Percentiles rank a stretch among this genome's conserved stretches.
Evolutionary conservation across 2,797 vertebrate species (phyloP).

Genomic region (Columba guinea): DNA sequence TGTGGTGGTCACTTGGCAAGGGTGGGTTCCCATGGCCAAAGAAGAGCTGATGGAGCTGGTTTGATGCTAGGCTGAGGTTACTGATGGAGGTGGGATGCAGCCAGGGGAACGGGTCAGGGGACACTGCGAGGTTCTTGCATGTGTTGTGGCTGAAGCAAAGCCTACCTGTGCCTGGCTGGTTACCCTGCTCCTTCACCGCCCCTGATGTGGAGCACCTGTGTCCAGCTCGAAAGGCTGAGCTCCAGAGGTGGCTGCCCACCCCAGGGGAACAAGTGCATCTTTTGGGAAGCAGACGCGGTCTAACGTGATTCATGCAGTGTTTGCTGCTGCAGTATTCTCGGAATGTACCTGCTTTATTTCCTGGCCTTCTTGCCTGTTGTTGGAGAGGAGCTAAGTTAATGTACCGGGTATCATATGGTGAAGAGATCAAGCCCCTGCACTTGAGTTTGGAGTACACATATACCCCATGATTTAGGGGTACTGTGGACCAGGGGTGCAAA

Average conservation of each 20-base stretch:
- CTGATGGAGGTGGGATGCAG: neutral
- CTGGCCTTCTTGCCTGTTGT: neutral
- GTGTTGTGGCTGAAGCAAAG: neutral
- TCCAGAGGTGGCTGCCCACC: neutral
- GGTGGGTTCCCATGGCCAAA: neutral
- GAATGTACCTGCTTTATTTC: constrained; percentile 65
- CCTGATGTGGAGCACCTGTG: neutral
- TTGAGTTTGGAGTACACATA: rapidly evolving
- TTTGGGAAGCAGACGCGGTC: neutral
- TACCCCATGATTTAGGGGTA: neutral
- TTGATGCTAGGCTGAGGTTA: neutral
- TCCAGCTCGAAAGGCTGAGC: neutral
- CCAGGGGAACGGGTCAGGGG: neutral
- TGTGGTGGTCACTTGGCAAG: neutral
- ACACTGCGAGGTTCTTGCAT: rapidly evolving
- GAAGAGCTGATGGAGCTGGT: neutral
- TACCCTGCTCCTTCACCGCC: neutral
- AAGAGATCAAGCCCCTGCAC: neutral
- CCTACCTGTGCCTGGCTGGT: neutral
- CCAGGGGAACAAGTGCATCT: rapidly evolving
- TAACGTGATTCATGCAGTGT: neutral
- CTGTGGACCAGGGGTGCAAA: neutral
- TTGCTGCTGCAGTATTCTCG: neutral
- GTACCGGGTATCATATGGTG: neutral
- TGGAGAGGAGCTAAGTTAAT: neutral